Evolutionary conservation across 1,140 invertebrate species (phyloP), one percentile per base, ranked within the genome.

Genomic region (Tenebrio molitor): DNA sequence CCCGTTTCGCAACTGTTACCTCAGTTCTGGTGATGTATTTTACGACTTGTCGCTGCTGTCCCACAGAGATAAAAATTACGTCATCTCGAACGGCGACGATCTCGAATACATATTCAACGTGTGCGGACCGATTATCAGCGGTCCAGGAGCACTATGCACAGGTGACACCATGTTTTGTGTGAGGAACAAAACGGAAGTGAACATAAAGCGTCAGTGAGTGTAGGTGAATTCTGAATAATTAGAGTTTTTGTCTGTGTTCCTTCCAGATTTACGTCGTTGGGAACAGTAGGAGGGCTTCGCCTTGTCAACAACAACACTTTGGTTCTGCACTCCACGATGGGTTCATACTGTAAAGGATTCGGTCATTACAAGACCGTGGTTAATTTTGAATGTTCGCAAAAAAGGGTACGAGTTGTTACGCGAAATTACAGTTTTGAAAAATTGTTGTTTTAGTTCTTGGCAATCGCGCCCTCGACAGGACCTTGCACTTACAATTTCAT

Each of bases 31-130:
- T 1, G 36, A 42, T 44, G 21, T n/a, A 5, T 19, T 12, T 4
- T 66, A 66, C 10, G 64, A 66, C 23, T 66, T 66, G 15, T n/a
- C 64, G 0, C 36, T 17, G 1, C 36, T 66, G 14, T 16, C n/a
- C 1, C 23, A 4, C 12, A 66, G 44, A 44, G 44, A 66, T 25
- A 41, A 23, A 29, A 66, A 66, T 42, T 66, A 66, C 36, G 42
- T 66, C 2, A 44, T 66, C 1, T n/a, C n/a, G n/a, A 39, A 15
- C 14, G 64, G 42, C 21, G 5, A 29, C 5, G 10, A 65, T 15
- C 4, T 66, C 12, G 36, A 23, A 8, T 44, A 21, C 17, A 42
- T 41, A 36, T 42, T 66, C 5, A 66, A 66, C 23, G 36, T 42
- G 15, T 66, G 64, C 23, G 64, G 64, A 0, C 64, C 64, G 0